A percentile compares a stretch with the other conserved stretches of the same genome.
These are phyloP conservation scores for Camponotus fellah DNA, from an alignment of 2,888 invertebrate species.

Conservation along the genomic window DNA sequence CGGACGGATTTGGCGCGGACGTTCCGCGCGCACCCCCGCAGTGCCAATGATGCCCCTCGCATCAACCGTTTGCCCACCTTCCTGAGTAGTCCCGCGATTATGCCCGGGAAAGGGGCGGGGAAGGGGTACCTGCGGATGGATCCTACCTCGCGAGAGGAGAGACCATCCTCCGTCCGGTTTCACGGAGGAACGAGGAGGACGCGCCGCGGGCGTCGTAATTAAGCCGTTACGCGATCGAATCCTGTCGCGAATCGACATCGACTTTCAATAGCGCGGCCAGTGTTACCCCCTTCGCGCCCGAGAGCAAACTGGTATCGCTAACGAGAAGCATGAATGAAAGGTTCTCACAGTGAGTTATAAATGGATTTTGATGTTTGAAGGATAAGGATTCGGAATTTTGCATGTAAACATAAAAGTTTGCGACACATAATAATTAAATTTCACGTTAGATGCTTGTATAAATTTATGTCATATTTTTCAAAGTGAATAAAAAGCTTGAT, in stretches of 20 bases:
- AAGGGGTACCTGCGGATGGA: constrained; percentile 21
- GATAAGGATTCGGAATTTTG: background rate
- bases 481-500: background rate
- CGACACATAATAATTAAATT: background rate
- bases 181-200: constrained; percentile 35
- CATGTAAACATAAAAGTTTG: background rate
- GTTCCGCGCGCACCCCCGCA: constrained; percentile 81
- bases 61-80: constrained; percentile 82
- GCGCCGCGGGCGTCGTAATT: constrained; percentile 62
- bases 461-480: background rate
- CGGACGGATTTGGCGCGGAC: constrained; percentile 62
- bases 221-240: constrained; percentile 61
- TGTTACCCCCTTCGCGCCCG: background rate
- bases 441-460: background rate
- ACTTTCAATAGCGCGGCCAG: background rate
- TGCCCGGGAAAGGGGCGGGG: constrained; percentile 48
- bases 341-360: background rate
- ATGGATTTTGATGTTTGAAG: background rate
- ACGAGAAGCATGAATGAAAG: background rate
- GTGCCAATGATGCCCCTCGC: constrained; percentile 84
- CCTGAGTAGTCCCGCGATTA: constrained; percentile 82
- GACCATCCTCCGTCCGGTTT: constrained; percentile 32
- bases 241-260: constrained; percentile 14
- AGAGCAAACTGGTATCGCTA: background rate
- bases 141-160: constrained; percentile 8